phyloP scores from a whole-genome alignment of 2,888 invertebrate genomes.

The Junonia oenone region DNA sequence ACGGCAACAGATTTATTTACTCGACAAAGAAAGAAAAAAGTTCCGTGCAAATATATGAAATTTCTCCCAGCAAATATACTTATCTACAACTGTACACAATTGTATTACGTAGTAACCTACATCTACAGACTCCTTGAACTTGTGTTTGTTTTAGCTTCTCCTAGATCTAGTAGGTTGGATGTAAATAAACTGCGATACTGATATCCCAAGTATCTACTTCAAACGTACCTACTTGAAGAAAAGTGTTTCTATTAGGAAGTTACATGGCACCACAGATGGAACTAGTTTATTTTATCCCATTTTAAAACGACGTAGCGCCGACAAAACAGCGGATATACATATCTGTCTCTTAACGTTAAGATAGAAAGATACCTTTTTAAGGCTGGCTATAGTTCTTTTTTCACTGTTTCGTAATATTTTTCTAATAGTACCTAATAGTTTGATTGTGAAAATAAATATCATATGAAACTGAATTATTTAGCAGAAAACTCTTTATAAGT shows the following conservation, averaged over 20 bases:
- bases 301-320: not conserved
- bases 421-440: too few species aligned
- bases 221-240: not conserved
- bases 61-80: conserved; percentile 45
- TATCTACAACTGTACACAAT: conserved; percentile 17
- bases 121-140: not conserved
- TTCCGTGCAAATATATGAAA: conserved; percentile 44
- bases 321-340: not conserved
- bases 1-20: conserved; percentile 51
- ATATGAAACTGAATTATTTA: too few species aligned
- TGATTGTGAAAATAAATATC: too few species aligned
- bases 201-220: not conserved
- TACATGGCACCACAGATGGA: not conserved
- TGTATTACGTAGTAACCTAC: conserved; percentile 14
- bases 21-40: conserved; percentile 43
- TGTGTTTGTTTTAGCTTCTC: not conserved
- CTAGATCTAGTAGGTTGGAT: not conserved
- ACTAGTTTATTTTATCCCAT: not conserved
- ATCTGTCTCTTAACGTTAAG: not conserved
- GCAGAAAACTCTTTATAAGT: too few species aligned
- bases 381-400: too few species aligned
- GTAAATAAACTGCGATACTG: not conserved
- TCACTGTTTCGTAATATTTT: too few species aligned
- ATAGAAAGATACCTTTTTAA: too few species aligned
- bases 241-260: not conserved